These are phyloP conservation scores for Aphaenogaster ashmeadi DNA, from an alignment of 1,140 invertebrate species.

Conservation along the genomic window DNA sequence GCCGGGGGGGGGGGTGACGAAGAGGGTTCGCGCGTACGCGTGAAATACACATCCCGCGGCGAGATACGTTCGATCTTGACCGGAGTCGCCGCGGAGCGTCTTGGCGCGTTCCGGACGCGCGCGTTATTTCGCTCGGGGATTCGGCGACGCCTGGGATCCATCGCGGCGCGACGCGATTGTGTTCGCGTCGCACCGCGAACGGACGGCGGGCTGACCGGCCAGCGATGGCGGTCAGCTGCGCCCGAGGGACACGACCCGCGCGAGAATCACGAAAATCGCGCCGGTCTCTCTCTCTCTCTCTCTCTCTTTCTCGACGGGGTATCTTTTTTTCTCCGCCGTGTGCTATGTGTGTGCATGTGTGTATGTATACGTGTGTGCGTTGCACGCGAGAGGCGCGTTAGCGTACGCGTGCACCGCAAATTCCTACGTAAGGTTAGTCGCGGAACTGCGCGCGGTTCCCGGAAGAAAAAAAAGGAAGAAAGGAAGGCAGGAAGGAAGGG, in stretches of 20 bases:
- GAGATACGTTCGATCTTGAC: neutral
- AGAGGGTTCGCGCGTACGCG: neutral
- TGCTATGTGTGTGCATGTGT: neutral
- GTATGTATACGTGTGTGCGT: neutral
- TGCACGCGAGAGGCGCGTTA: neutral
- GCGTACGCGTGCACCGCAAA: neutral
- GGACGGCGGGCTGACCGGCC: neutral
- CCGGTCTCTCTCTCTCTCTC: neutral
- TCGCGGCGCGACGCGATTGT: neutral
- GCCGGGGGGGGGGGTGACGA: neutral
- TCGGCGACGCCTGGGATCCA: neutral
- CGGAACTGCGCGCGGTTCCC: constrained; percentile 1
- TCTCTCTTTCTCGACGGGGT: neutral
- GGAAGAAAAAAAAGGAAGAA: neutral
- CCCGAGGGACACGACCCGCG: neutral
- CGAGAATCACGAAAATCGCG: neutral
- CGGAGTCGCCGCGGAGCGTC: neutral
- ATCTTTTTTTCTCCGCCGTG: constrained; percentile 30
- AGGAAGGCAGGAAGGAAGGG: neutral
- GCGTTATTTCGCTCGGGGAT: constrained; percentile 31
- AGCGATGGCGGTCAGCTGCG: constrained; percentile 24
- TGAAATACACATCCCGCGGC: no score
- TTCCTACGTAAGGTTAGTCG: constrained; percentile 8
- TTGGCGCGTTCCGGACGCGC: neutral
- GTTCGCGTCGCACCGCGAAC: neutral